These are phyloP conservation scores for Mormyrus hasselquistii DNA, from an alignment of 2,797 vertebrate genomes.

Conservation along the genomic window DNA sequence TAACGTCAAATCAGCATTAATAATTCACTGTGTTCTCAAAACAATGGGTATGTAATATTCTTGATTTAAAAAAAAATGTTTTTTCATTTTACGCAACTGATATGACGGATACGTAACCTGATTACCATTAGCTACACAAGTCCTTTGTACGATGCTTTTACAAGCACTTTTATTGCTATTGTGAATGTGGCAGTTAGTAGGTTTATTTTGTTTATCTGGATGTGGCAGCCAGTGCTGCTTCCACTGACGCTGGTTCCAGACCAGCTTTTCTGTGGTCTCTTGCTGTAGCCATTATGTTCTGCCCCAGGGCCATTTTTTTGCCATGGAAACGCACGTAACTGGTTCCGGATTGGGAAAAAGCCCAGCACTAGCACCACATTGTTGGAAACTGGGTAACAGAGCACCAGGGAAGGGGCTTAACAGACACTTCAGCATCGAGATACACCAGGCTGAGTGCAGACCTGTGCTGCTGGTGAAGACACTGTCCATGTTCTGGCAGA, in stretches of 20 bases:
- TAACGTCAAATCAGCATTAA: neutral
- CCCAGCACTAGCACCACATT: neutral
- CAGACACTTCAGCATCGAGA: neutral
- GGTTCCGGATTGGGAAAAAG: neutral
- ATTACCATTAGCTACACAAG: neutral
- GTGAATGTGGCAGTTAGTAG: neutral
- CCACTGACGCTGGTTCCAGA: neutral
- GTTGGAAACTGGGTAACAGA: neutral
- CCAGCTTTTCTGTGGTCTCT: neutral
- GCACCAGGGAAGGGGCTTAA: neutral
- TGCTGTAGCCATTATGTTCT: neutral
- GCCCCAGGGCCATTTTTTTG: neutral
- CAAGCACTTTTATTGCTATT: neutral
- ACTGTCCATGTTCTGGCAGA: conserved; percentile 79
- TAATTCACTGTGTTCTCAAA: neutral
- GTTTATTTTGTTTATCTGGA: neutral
- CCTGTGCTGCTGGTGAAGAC: conserved; percentile 83
- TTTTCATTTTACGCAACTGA: neutral
- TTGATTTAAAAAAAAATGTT: neutral
- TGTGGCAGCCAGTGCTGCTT: neutral
- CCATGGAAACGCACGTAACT: neutral
- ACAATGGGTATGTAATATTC: neutral
- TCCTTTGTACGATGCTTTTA: neutral
- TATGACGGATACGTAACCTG: neutral
- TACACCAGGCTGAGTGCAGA: conserved; percentile 30